Conservation (phyloP, 2,888 invertebrate species). For the Schizotus pectinicornis region DNA sequence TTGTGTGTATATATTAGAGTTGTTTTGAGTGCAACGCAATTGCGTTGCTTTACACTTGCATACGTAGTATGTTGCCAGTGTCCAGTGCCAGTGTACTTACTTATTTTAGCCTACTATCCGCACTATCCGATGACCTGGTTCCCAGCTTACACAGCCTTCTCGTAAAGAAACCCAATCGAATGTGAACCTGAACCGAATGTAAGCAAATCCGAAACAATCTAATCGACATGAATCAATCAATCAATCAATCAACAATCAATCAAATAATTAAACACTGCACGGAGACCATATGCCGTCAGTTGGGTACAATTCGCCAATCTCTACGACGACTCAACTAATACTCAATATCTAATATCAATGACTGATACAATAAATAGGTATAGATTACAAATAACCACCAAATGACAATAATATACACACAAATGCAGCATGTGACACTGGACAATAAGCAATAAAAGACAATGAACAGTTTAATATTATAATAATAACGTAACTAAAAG, state of each 20-base stretch:
- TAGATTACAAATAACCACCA: constrained; percentile 58
- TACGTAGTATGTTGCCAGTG: constrained; percentile 51
- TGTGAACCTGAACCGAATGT: constrained; percentile 48
- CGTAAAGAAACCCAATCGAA: constrained; percentile 51
- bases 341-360: constrained; percentile 51
- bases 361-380: constrained; percentile 57
- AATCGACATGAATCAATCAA: constrained; percentile 39
- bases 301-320: constrained; percentile 45
- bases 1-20: constrained; percentile 49
- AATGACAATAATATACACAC: constrained; percentile 58
- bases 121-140: constrained; percentile 55
- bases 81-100: constrained; percentile 56
- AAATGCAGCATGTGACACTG: constrained; percentile 60
- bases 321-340: constrained; percentile 56
- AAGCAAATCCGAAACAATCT: constrained; percentile 41
- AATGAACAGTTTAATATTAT: constrained; percentile 44
- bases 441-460: constrained; percentile 59
- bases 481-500: constrained; percentile 28
- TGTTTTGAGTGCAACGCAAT: constrained; percentile 33
- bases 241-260: constrained; percentile 23
- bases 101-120: constrained; percentile 40
- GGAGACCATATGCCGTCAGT: constrained; percentile 38
- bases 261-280: constrained; percentile 46
- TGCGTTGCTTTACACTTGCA: constrained; percentile 32
- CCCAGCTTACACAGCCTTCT: constrained; percentile 54